Percentiles rank a stretch among this genome's conserved stretches.
Evolutionary conservation across 2,797 vertebrate species (phyloP).

Genomic region (Lepus oiostolus): DNA sequence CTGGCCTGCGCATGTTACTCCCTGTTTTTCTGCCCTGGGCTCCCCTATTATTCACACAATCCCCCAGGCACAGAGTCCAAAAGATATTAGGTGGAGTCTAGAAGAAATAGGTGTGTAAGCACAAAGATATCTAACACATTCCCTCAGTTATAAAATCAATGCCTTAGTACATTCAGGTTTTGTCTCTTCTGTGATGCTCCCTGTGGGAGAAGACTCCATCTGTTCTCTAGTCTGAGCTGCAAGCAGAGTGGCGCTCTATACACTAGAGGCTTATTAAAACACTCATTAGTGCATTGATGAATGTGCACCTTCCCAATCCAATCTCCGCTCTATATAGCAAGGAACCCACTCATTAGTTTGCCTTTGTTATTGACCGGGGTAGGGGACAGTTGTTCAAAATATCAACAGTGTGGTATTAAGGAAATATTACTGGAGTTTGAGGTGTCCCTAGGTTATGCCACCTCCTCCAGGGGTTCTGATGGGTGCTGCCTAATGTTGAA

Average conservation of each 20-base stretch:
- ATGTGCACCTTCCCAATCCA: slow-evolving; percentile 5
- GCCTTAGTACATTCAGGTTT: slow-evolving; percentile 51
- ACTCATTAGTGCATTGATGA: slow-evolving; percentile 46
- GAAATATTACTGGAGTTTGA: slow-evolving; percentile 40
- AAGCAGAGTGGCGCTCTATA: slow-evolving; percentile 49
- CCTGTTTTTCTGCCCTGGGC: slow-evolving; percentile 54
- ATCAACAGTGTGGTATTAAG: slow-evolving; percentile 27
- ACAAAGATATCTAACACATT: slow-evolving; percentile 69
- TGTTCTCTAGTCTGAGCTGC: slow-evolving; percentile 19
- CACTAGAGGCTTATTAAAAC: slow-evolving; percentile 63
- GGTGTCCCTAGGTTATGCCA: neutral
- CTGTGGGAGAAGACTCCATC: slow-evolving; percentile 27
- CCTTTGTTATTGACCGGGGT: neutral
- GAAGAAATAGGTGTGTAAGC: slow-evolving; percentile 54
- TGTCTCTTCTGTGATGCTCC: slow-evolving; percentile 28
- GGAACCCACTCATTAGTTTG: neutral
- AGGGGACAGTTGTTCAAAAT: slow-evolving; percentile 20
- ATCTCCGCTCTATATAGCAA: slow-evolving; percentile 9
- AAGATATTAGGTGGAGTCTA: slow-evolving; percentile 56
- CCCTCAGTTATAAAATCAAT: slow-evolving; percentile 56
- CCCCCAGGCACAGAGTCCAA: slow-evolving; percentile 41
- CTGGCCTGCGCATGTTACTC: slow-evolving; percentile 49
- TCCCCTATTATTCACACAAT: slow-evolving; percentile 69
- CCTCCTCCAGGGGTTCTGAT: neutral
- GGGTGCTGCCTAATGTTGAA: neutral